These are phyloP conservation scores for Sebastes aleutianus DNA, from an alignment of 2,797 vertebrate species.

Conservation along the genomic window DNA sequence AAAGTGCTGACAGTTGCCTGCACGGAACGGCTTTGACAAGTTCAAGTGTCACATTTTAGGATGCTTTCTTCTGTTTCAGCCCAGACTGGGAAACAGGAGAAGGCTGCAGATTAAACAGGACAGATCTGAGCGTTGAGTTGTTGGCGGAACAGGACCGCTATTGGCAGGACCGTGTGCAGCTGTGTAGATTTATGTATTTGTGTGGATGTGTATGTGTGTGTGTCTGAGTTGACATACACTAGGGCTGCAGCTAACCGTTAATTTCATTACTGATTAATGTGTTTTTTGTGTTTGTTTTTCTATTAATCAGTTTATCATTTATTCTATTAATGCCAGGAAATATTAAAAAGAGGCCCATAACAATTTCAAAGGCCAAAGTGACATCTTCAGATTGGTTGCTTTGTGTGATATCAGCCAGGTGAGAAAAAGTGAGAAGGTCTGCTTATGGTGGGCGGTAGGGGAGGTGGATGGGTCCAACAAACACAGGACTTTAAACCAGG, in stretches of 20 bases:
- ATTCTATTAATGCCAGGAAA: too few relatives aligned
- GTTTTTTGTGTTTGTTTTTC: background rate
- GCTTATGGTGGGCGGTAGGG: too few relatives aligned
- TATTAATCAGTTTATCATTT: background rate
- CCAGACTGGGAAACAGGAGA: conserved; percentile 59
- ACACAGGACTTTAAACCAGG: too few relatives aligned
- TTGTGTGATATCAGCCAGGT: background rate
- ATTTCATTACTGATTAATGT: background rate
- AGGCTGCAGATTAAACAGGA: conserved; percentile 44
- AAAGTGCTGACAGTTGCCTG: conserved; percentile 69
- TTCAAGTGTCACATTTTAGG: conserved; percentile 78
- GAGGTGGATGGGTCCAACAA: too few relatives aligned
- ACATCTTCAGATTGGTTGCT: background rate
- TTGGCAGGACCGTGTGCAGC: conserved; percentile 26
- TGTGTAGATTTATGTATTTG: conserved; percentile 13
- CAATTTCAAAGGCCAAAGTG: background rate
- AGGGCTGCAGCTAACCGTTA: background rate
- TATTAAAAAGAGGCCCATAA: background rate
- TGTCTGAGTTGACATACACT: background rate
- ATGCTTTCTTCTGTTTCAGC: conserved; percentile 71
- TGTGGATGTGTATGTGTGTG: background rate
- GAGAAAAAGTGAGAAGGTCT: fast-evolving
- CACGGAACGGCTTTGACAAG: conserved; percentile 71
- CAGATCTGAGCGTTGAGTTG: conserved; percentile 41
- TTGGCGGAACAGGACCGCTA: conserved; percentile 14